Percentiles rank a stretch among this genome's conserved stretches.
These are phyloP conservation scores for Alca torda DNA, from an alignment of 2,797 vertebrate species.

Conservation along the genomic window DNA sequence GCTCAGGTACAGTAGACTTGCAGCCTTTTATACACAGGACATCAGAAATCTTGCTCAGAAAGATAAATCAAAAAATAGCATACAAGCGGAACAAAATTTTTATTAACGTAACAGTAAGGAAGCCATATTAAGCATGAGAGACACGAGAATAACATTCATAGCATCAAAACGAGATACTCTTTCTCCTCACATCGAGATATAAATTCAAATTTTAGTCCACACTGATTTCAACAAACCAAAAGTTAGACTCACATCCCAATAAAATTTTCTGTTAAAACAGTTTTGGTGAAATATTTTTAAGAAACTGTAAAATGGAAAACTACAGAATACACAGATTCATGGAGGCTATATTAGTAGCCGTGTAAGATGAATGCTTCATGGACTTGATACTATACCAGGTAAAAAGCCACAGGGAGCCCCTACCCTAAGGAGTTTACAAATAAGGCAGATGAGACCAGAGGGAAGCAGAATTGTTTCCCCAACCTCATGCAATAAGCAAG, in stretches of 20 bases:
- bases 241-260: neutral
- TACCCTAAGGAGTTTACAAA: neutral
- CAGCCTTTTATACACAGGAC: neutral
- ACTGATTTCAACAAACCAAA: neutral
- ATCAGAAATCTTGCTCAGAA: neutral
- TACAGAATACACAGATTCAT: neutral
- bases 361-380: neutral
- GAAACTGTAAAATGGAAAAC: neutral
- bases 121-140: neutral
- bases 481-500: neutral
- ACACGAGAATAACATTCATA: neutral
- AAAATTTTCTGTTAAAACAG: neutral
- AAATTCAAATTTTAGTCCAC: neutral
- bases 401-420: neutral
- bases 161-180: neutral
- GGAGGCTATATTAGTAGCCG: neutral
- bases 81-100: neutral
- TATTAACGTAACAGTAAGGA: neutral
- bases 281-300: neutral
- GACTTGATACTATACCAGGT: neutral
- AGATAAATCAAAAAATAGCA: rapidly evolving
- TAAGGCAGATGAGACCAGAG: neutral
- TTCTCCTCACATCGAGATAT: neutral
- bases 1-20: neutral
- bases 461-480: neutral